These are phyloP conservation scores for Tenthredo notha DNA, from an alignment of 2,888 invertebrate species.

Conservation along the genomic window DNA sequence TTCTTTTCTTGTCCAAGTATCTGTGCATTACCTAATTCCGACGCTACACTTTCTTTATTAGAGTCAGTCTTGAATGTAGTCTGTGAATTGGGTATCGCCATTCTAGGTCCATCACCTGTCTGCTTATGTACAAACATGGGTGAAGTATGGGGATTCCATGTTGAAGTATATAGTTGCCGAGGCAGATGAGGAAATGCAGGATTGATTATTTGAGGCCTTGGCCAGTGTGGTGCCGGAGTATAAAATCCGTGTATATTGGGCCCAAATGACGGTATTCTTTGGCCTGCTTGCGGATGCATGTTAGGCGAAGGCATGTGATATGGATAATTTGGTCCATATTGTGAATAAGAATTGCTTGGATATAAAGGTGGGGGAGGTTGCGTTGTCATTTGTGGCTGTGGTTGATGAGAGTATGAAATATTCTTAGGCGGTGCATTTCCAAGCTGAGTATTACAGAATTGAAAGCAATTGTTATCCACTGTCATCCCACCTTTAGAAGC, in stretches of 20 bases:
- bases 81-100: neutral
- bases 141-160: constrained; percentile 1
- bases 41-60: neutral
- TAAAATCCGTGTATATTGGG: constrained; percentile 6
- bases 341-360: neutral
- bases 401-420: constrained; percentile 3
- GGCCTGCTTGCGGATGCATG: neutral
- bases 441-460: neutral
- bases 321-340: neutral
- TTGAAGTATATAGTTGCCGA: neutral
- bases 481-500: neutral
- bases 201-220: neutral
- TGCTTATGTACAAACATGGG: neutral
- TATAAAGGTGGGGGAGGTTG: neutral
- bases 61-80: neutral
- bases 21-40: neutral
- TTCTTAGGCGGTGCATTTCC: neutral
- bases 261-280: neutral
- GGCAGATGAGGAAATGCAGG: neutral
- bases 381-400: neutral
- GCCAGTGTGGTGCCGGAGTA: constrained; percentile 4
- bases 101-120: neutral
- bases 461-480: neutral
- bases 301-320: neutral
- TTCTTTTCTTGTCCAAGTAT: neutral